phyloP scores from a whole-genome alignment of 1,140 invertebrate genomes.

The Anastatus disparis region DNA sequence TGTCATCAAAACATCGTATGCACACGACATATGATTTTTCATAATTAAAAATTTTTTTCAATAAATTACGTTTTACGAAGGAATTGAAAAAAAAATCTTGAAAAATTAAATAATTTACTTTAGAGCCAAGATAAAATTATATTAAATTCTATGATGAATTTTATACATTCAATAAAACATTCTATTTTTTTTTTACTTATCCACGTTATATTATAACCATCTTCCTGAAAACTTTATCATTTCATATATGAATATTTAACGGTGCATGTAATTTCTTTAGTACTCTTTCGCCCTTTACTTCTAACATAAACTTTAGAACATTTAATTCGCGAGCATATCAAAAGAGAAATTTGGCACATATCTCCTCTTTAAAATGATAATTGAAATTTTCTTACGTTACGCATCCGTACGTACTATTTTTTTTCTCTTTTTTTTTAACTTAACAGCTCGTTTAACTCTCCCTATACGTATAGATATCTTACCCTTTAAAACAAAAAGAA shows the following conservation, averaged over 20 bases:
- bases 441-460: conserved; percentile 22
- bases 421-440: conserved; percentile 6
- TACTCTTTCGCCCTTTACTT: background rate
- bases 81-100: too few relatives aligned
- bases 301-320: conserved; percentile 3
- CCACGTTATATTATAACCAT: background rate
- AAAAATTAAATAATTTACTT: too few relatives aligned
- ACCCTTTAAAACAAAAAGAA: too few relatives aligned
- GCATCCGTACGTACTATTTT: too few relatives aligned
- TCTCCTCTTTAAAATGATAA: conserved; percentile 30
- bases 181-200: too few relatives aligned
- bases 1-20: too few relatives aligned
- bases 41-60: too few relatives aligned
- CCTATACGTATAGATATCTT: background rate
- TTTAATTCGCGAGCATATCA: background rate
- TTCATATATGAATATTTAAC: background rate
- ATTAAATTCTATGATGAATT: too few relatives aligned
- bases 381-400: conserved; percentile 6
- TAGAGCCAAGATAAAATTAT: too few relatives aligned
- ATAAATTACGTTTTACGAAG: too few relatives aligned
- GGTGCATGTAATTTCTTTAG: background rate
- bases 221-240: background rate
- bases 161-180: too few relatives aligned
- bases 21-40: too few relatives aligned
- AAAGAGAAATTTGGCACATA: conserved; percentile 1